These are phyloP conservation scores for Cremastinae sp. DNA, from an alignment of 2,888 invertebrate species.

Conservation along the genomic window DNA sequence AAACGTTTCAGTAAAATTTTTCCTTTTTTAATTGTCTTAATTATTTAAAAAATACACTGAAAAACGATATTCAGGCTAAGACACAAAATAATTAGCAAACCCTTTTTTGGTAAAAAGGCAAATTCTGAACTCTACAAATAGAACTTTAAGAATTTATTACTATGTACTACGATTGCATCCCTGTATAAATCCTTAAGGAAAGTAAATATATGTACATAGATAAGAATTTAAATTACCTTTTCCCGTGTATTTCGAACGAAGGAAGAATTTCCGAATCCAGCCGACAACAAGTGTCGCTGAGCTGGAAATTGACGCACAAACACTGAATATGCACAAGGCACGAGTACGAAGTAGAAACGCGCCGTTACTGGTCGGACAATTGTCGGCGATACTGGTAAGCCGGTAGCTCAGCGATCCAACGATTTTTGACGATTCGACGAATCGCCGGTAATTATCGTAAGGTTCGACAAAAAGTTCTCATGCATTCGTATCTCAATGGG, in stretches of 20 bases:
- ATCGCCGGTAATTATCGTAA: background rate
- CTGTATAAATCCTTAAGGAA: too few species aligned
- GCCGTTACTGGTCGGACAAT: conserved; percentile 43
- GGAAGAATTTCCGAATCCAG: background rate
- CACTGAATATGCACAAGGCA: conserved; percentile 58
- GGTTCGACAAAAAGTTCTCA: background rate
- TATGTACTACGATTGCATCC: too few species aligned
- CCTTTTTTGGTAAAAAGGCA: too few species aligned
- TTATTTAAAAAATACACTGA: too few species aligned
- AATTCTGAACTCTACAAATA: too few species aligned
- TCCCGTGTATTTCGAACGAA: background rate
- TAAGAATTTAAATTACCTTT: too few species aligned
- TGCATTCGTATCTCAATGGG: background rate
- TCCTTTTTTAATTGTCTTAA: too few species aligned
- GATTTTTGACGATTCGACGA: conserved; percentile 7
- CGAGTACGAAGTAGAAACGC: conserved; percentile 44
- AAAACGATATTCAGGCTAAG: too few species aligned
- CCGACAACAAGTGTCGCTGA: background rate
- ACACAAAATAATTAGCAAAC: too few species aligned
- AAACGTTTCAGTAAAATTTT: too few species aligned
- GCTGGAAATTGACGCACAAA: conserved; percentile 47
- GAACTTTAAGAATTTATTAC: too few species aligned
- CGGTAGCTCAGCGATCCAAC: conserved; percentile 2
- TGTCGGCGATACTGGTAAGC: background rate
- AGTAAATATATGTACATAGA: too few species aligned